These are phyloP conservation scores for Pseudoips prasinana DNA, from an alignment of 2,888 invertebrate species.

Conservation along the genomic window DNA sequence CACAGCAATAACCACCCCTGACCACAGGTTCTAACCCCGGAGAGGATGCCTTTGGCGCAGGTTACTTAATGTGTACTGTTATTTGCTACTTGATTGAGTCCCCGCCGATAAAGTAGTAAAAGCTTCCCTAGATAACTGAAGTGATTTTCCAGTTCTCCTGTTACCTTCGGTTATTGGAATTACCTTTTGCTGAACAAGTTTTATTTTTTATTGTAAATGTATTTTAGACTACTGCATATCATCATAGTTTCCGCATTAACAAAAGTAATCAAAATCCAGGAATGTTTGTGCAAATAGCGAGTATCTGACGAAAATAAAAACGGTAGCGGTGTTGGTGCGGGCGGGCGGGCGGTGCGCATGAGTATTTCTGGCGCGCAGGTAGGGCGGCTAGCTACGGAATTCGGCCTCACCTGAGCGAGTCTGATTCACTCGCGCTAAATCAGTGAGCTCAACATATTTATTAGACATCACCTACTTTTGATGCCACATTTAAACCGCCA, in stretches of 20 bases:
- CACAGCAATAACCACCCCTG: no score
- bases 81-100: no score
- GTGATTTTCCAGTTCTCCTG: no score
- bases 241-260: conserved; percentile 30
- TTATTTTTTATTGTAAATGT: no score
- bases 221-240: no score
- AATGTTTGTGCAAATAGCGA: conserved; percentile 43
- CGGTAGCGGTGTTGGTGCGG: conserved; percentile 46
- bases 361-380: conserved; percentile 79
- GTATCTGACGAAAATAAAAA: conserved; percentile 55
- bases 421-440: conserved; percentile 77
- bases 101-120: no score
- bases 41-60: no score
- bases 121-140: no score
- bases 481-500: conserved; percentile 40
- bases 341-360: conserved; percentile 58
- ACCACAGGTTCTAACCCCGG: no score
- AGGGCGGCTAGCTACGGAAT: conserved; percentile 71
- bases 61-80: no score
- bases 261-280: conserved; percentile 44
- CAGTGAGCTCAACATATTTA: conserved; percentile 68
- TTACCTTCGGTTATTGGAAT: no score
- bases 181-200: no score
- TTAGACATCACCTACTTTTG: conserved; percentile 53
- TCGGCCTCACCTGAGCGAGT: conserved; percentile 77